phyloP scores from a whole-genome alignment of 2,888 invertebrate genomes.

The Dugesia japonica region DNA sequence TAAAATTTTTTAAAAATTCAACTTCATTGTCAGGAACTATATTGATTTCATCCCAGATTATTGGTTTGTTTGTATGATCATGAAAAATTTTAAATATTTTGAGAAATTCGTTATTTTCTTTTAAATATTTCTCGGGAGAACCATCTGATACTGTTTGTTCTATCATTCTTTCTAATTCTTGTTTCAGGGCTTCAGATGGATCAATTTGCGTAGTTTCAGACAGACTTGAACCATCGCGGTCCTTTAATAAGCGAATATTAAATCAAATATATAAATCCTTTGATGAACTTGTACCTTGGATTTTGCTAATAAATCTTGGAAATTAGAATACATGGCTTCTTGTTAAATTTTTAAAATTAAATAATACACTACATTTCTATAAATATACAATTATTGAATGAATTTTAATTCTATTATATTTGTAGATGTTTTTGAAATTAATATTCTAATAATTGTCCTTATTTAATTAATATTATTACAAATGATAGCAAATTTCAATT shows the following conservation, averaged over 20 bases:
- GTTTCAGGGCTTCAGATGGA: neutral
- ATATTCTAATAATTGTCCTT: too few relatives aligned
- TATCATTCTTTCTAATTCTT: neutral
- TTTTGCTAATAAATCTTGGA: neutral
- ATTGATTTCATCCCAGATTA: neutral
- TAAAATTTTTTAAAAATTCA: too few relatives aligned
- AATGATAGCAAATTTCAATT: too few relatives aligned
- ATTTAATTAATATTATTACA: too few relatives aligned
- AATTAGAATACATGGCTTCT: constrained; percentile 9
- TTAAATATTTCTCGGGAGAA: neutral
- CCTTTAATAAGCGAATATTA: too few relatives aligned
- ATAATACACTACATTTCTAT: too few relatives aligned
- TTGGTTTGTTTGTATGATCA: neutral
- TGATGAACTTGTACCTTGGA: neutral
- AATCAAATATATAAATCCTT: neutral
- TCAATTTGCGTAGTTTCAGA: neutral
- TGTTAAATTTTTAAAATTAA: too few relatives aligned
- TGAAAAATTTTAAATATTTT: neutral
- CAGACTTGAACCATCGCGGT: neutral
- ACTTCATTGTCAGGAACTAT: neutral
- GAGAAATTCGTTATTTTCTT: neutral
- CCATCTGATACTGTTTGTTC: neutral
- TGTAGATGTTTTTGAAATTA: too few relatives aligned
- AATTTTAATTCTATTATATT: too few relatives aligned
- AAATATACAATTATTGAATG: too few relatives aligned